These are phyloP conservation scores for Illadopsis cleaveri DNA, from an alignment of 2,113 vertebrate genomes.

Conservation along the genomic window DNA sequence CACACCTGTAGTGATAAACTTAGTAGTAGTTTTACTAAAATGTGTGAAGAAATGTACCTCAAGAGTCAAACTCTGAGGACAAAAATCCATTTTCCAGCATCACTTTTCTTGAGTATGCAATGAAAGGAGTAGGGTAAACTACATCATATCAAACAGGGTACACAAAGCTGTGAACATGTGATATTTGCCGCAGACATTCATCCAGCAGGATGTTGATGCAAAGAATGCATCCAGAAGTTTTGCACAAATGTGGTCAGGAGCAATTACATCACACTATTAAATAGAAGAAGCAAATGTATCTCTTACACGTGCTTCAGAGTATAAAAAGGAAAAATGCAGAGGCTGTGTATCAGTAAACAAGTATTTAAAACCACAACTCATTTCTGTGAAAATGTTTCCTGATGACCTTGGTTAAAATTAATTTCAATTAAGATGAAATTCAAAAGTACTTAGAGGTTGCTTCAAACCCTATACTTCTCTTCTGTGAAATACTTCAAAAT, in stretches of 20 bases:
- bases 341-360: background rate
- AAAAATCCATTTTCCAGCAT: background rate
- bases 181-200: background rate
- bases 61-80: background rate
- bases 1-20: background rate
- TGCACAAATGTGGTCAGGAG: background rate
- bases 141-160: background rate
- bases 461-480: background rate
- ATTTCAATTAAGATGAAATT: background rate
- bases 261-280: background rate
- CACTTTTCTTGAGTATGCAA: background rate
- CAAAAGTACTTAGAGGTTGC: background rate
- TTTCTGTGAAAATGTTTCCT: background rate
- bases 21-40: background rate
- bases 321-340: background rate
- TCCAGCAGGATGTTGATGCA: background rate
- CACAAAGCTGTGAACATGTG: background rate
- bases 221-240: background rate
- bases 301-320: background rate
- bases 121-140: background rate
- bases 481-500: background rate
- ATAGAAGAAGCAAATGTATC: fast-evolving
- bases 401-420: background rate
- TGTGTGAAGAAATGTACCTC: background rate
- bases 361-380: background rate